Conservation (phyloP, 2,797 vertebrate species). For the Notoglanidium macrostoma region DNA sequence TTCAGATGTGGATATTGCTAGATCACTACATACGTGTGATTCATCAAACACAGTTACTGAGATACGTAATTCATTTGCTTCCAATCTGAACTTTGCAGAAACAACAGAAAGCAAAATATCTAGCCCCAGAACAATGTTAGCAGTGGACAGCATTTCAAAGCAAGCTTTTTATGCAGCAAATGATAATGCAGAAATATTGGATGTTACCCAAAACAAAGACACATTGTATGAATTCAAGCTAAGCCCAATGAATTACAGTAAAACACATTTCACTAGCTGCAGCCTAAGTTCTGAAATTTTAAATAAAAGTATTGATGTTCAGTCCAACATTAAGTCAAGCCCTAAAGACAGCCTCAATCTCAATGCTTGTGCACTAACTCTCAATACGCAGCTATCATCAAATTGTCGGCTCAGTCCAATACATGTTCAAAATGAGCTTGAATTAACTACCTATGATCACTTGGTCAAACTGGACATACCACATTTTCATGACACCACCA, state of each 20-base stretch:
- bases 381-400: slow-evolving; percentile 65
- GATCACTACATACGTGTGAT: slow-evolving; percentile 51
- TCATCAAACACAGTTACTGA: slow-evolving; percentile 50
- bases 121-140: slow-evolving; percentile 57
- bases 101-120: slow-evolving; percentile 63
- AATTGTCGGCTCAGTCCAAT: slow-evolving; percentile 56
- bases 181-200: slow-evolving; percentile 58
- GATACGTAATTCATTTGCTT: slow-evolving; percentile 65
- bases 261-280: slow-evolving; percentile 68
- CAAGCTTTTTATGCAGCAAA: slow-evolving; percentile 51
- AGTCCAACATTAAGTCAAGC: slow-evolving; percentile 59
- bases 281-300: slow-evolving; percentile 71
- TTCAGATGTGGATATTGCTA: slow-evolving; percentile 53
- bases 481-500: slow-evolving; percentile 47
- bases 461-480: slow-evolving; percentile 60
- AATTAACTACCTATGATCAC: slow-evolving; percentile 56
- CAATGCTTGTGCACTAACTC: slow-evolving; percentile 62
- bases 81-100: slow-evolving; percentile 62
- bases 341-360: slow-evolving; percentile 62
- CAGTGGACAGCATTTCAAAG: slow-evolving; percentile 43
- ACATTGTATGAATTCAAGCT: slow-evolving; percentile 72
- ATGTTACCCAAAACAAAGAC: slow-evolving; percentile 59
- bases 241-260: slow-evolving; percentile 74
- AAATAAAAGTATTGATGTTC: slow-evolving; percentile 63
- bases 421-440: slow-evolving; percentile 52